Evolutionary conservation across 1,140 invertebrate genomes (phyloP).

Genomic region (Maconellicoccus hirsutus): DNA sequence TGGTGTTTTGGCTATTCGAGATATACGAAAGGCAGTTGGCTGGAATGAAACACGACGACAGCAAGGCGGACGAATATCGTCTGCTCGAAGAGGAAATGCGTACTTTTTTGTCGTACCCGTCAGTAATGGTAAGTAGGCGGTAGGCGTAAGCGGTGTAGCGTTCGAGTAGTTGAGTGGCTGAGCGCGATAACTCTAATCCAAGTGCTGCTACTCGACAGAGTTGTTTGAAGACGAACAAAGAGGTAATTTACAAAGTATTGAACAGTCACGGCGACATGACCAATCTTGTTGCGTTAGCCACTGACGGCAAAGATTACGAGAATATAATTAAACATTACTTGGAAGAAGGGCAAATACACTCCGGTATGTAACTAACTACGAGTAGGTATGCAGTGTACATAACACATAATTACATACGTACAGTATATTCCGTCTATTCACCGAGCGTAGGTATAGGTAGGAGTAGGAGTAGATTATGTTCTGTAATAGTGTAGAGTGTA

Average conservation of each 20-base stretch:
- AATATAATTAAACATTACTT: conserved; percentile 79
- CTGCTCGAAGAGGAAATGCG: conserved; percentile 72
- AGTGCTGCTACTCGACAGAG: conserved; percentile 20
- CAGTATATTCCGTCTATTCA: no score
- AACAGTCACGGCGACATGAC: conserved; percentile 85
- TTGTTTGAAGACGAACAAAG: conserved; percentile 24
- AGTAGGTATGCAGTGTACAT: no score
- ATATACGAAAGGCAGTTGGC: conserved; percentile 79
- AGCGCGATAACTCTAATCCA: no score
- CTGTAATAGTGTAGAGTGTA: no score
- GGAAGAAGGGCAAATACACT: conserved; percentile 44
- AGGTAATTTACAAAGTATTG: conserved; percentile 66
- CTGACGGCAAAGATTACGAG: conserved; percentile 81
- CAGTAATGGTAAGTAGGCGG: conserved; percentile 44
- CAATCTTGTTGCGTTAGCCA: conserved; percentile 73
- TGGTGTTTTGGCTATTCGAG: conserved; percentile 88
- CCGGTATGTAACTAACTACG: conserved; percentile 31
- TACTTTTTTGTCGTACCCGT: conserved; percentile 49
- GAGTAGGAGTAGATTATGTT: no score
- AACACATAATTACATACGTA: no score
- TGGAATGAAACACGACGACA: conserved; percentile 46
- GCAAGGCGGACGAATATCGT: conserved; percentile 44
- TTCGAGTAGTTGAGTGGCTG: no score
- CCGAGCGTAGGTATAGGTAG: no score
- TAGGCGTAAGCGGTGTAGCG: no score